phyloP scores from a whole-genome alignment of 2,797 vertebrate genomes.

The Meda fulgida region DNA sequence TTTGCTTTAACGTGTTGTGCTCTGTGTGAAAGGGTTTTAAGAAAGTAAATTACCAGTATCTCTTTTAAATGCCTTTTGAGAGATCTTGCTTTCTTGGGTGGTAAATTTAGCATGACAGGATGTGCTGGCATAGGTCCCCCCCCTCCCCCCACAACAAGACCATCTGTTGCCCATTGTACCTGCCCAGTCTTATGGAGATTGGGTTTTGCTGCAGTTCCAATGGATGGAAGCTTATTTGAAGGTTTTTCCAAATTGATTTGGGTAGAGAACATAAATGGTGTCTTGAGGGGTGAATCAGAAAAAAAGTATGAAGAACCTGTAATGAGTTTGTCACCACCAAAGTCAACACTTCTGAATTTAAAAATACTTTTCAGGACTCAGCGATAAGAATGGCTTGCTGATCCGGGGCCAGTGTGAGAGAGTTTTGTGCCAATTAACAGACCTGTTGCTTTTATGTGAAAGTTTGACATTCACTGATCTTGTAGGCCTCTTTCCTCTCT shows the following conservation, averaged over 20 bases:
- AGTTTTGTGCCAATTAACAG: neutral
- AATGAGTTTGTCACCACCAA: neutral
- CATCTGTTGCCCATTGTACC: constrained; percentile 64
- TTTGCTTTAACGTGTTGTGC: neutral
- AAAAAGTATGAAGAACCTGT: neutral
- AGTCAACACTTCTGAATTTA: constrained; percentile 43
- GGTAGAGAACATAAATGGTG: neutral
- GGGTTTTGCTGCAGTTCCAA: constrained; percentile 59
- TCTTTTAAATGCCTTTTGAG: constrained; percentile 61
- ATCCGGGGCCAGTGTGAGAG: neutral
- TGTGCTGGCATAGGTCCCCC: constrained; percentile 57
- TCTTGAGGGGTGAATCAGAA: neutral
- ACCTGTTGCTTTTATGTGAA: neutral
- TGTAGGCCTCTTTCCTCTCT: neutral
- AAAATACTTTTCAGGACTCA: neutral
- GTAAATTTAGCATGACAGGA: constrained; percentile 71
- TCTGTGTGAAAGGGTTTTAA: constrained; percentile 6
- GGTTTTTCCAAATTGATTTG: constrained; percentile 29
- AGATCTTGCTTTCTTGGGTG: constrained; percentile 64
- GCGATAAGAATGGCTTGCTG: no score
- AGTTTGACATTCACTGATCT: neutral
- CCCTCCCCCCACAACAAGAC: constrained; percentile 58
- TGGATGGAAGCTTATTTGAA: constrained; percentile 58
- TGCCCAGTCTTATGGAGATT: constrained; percentile 62
- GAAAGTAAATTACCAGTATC: constrained; percentile 63